Conservation (phyloP, 2,113 vertebrate species). For the Echinops telfairi region DNA sequence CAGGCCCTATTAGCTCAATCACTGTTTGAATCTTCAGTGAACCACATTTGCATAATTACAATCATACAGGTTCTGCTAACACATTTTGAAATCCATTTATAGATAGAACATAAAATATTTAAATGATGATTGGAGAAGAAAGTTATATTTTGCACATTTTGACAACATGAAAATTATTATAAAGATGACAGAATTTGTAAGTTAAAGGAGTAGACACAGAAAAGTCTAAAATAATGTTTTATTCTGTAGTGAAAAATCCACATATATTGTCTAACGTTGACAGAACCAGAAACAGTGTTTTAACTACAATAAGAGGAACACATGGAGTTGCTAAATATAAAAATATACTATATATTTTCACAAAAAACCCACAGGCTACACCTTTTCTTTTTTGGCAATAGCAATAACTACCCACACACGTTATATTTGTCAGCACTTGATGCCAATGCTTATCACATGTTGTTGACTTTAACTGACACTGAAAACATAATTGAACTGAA, state of each 20-base stretch:
- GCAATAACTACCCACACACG: too few relatives aligned
- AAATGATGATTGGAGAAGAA: neutral
- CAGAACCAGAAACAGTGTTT: neutral
- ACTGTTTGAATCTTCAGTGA: neutral
- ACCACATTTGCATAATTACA: neutral
- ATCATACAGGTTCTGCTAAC: neutral
- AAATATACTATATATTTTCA: neutral
- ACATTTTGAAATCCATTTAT: neutral
- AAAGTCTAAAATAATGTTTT: neutral
- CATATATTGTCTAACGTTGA: neutral
- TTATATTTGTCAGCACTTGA: too few relatives aligned
- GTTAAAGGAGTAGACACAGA: neutral
- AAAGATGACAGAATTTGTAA: neutral
- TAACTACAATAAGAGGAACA: slow-evolving; percentile 21
- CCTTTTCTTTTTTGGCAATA: too few relatives aligned
- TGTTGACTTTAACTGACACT: too few relatives aligned
- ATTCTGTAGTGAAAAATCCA: neutral
- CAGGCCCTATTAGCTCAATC: neutral
- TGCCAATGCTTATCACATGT: too few relatives aligned
- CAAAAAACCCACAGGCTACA: too few relatives aligned
- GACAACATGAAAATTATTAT: neutral
- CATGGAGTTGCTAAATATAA: neutral
- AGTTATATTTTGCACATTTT: neutral
- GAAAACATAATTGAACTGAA: too few relatives aligned
- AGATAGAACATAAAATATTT: neutral